Percentiles rank a stretch among this genome's conserved stretches.
Conservation (phyloP, 2,113 vertebrate species). For the Pituophis catenifer region DNA sequence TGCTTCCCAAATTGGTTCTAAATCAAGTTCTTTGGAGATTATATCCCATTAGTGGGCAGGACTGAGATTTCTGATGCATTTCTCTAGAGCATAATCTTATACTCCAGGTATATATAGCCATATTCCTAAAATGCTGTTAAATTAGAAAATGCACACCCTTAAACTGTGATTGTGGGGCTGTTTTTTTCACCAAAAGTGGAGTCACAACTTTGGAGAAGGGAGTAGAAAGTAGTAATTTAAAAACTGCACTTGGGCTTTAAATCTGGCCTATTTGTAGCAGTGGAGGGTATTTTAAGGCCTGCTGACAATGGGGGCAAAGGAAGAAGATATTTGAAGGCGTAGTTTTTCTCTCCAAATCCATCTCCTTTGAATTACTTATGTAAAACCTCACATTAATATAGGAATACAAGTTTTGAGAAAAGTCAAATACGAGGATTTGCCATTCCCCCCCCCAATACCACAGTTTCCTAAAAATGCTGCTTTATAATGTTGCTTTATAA, state of each 20-base stretch:
- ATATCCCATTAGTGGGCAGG: too few species aligned
- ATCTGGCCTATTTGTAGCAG: not conserved
- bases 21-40: not conserved
- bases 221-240: not conserved
- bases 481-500: not conserved
- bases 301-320: not conserved
- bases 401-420: not conserved
- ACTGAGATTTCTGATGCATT: too few species aligned
- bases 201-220: not conserved
- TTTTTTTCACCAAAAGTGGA: not conserved
- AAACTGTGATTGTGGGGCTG: not conserved
- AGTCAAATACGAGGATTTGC: not conserved
- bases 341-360: not conserved
- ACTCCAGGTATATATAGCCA: not conserved
- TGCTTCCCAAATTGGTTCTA: not conserved
- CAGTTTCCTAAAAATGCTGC: not conserved
- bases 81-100: not conserved
- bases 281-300: not conserved
- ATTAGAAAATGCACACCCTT: not conserved
- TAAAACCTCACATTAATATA: not conserved
- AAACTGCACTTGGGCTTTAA: not conserved
- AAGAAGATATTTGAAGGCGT: not conserved
- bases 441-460: not conserved
- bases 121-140: not conserved
- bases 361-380: not conserved